phyloP scores from a whole-genome alignment of 2,113 vertebrate genomes.

The Scomber scombrus region DNA sequence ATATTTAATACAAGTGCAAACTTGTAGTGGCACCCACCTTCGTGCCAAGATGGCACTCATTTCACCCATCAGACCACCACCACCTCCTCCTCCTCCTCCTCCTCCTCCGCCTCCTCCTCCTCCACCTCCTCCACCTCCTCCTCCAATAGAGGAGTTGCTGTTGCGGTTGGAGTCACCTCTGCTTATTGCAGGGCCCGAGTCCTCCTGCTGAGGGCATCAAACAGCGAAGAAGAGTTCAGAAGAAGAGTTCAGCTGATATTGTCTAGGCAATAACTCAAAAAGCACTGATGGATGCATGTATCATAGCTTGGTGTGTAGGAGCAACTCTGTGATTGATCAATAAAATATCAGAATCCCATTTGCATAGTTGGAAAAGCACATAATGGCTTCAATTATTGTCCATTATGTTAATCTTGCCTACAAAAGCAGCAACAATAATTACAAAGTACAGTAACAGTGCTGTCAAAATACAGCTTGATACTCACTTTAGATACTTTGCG shows the following conservation, averaged over 20 bases:
- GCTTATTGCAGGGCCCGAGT: slow-evolving; percentile 67
- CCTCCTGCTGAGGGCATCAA: slow-evolving; percentile 84
- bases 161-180: slow-evolving; percentile 84
- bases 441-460: not conserved
- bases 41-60: slow-evolving; percentile 94
- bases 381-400: not conserved
- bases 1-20: not conserved
- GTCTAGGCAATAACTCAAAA: not conserved
- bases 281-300: not conserved
- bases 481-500: slow-evolving; percentile 90
- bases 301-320: not conserved
- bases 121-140: slow-evolving; percentile 71
- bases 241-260: not conserved
- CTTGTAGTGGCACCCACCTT: slow-evolving; percentile 82
- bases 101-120: slow-evolving; percentile 76
- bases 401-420: not conserved
- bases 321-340: not conserved
- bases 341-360: not conserved
- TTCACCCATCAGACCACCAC: slow-evolving; percentile 89
- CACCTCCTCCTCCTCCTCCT: slow-evolving; percentile 71
- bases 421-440: not conserved
- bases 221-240: slow-evolving; percentile 44
- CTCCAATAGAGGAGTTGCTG: slow-evolving; percentile 80
- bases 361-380: not conserved
- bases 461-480: not conserved